Evolutionary conservation across 2,797 vertebrate species (phyloP).

Genomic region (Rhyacichthys aspro): DNA sequence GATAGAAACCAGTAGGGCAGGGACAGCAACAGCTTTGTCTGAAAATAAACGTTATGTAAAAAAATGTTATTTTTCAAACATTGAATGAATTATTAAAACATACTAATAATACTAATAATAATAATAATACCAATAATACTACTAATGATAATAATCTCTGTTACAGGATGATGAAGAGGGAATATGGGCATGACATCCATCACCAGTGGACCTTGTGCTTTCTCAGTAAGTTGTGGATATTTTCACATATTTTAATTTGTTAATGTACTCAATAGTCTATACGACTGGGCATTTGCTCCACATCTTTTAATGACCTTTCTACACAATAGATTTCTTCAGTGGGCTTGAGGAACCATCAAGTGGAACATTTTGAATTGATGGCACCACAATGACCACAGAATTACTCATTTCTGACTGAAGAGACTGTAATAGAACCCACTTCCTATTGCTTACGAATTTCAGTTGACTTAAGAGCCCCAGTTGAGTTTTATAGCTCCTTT

Average conservation of each 20-base stretch:
- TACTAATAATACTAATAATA: background rate
- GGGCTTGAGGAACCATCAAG: conserved; percentile 52
- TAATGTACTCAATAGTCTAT: conserved; percentile 18
- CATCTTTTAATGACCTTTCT: conserved; percentile 47
- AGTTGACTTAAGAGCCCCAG: conserved; percentile 47
- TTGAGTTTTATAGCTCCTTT: conserved; percentile 54
- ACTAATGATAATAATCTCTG: conserved; percentile 24
- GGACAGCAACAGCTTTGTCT: background rate
- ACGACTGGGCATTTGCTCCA: conserved; percentile 30
- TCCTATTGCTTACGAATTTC: conserved; percentile 58
- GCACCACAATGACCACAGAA: conserved; percentile 62
- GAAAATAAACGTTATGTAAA: background rate
- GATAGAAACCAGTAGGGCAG: conserved; percentile 44
- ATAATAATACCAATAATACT: background rate
- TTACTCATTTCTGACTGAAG: conserved; percentile 54
- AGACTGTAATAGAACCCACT: conserved; percentile 60
- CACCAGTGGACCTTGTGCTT: conserved; percentile 73
- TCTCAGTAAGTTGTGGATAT: conserved; percentile 56
- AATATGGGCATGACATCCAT: conserved; percentile 90
- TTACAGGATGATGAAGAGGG: conserved; percentile 96
- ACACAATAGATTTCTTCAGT: conserved; percentile 54
- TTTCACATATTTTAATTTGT: conserved; percentile 10
- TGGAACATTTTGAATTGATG: conserved; percentile 56
- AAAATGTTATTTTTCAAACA: too few relatives aligned
- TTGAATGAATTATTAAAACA: too few relatives aligned